Conservation (phyloP, 2,797 vertebrate species). For the Chelidonichthys spinosus region DNA sequence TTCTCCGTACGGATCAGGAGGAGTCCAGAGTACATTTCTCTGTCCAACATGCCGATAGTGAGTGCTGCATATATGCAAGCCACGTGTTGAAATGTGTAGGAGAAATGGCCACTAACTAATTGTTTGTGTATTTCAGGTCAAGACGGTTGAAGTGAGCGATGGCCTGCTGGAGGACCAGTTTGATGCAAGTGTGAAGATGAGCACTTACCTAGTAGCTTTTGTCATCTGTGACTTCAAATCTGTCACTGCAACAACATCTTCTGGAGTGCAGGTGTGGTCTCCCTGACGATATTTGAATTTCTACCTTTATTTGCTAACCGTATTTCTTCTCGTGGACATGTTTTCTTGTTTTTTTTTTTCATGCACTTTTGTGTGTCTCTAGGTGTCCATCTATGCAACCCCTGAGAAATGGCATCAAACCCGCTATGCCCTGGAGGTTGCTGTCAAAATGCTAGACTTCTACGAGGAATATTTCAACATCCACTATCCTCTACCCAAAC, state of each 20-base stretch:
- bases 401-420: slow-evolving; percentile 85
- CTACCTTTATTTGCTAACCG: neutral
- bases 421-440: slow-evolving; percentile 84
- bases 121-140: slow-evolving; percentile 70
- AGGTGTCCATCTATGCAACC: slow-evolving; percentile 85
- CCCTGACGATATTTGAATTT: neutral
- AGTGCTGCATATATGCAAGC: slow-evolving; percentile 38
- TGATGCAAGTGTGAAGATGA: slow-evolving; percentile 84
- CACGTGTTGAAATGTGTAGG: neutral
- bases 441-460: slow-evolving; percentile 86
- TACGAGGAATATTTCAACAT: slow-evolving; percentile 88
- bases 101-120: neutral
- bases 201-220: slow-evolving; percentile 85
- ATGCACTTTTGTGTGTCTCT: slow-evolving; percentile 7
- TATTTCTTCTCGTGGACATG: neutral
- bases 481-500: slow-evolving; percentile 85
- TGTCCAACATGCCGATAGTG: slow-evolving; percentile 88
- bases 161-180: slow-evolving; percentile 84
- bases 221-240: slow-evolving; percentile 86
- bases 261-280: slow-evolving; percentile 81
- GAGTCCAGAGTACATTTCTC: slow-evolving; percentile 73
- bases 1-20: slow-evolving; percentile 85
- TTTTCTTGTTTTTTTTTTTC: neutral
- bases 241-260: slow-evolving; percentile 76
- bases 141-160: slow-evolving; percentile 69